Conservation (phyloP, 1,140 invertebrate genomes). For the Chymomyza costata region DNA sequence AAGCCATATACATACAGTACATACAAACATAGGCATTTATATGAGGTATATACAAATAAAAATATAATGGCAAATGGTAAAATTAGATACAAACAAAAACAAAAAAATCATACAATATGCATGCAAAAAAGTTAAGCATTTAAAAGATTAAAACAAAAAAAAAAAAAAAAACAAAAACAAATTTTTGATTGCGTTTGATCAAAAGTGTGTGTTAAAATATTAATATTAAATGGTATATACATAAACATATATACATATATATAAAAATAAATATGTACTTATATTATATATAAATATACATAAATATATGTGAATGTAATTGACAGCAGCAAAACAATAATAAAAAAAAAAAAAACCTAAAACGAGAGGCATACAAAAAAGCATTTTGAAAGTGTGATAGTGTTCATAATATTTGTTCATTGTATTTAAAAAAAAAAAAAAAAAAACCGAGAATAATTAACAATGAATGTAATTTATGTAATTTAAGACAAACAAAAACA, state of each 20-base stretch:
- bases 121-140: constrained; percentile 66
- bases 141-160: constrained; percentile 32
- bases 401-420: constrained; percentile 72
- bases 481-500: constrained; percentile 1
- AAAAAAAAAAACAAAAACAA: constrained; percentile 26
- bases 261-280: constrained; percentile 44
- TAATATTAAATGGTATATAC: constrained; percentile 50
- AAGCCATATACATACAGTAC: constrained; percentile 22
- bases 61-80: constrained; percentile 45
- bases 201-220: constrained; percentile 56
- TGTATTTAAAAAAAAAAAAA: constrained; percentile 54
- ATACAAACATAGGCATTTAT: constrained; percentile 53
- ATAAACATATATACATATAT: constrained; percentile 38
- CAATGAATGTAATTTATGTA: not conserved
- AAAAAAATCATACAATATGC: constrained; percentile 31
- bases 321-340: constrained; percentile 60
- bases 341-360: constrained; percentile 16
- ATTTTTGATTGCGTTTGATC: constrained; percentile 70
- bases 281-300: constrained; percentile 31
- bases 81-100: constrained; percentile 42
- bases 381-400: constrained; percentile 71
- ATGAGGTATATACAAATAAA: constrained; percentile 37
- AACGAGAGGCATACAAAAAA: constrained; percentile 26
- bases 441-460: not conserved
- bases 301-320: constrained; percentile 42